Percentiles rank a stretch among this genome's conserved stretches.
These are phyloP conservation scores for Hemicordylus capensis DNA, from an alignment of 2,113 vertebrate species.

Conservation along the genomic window DNA sequence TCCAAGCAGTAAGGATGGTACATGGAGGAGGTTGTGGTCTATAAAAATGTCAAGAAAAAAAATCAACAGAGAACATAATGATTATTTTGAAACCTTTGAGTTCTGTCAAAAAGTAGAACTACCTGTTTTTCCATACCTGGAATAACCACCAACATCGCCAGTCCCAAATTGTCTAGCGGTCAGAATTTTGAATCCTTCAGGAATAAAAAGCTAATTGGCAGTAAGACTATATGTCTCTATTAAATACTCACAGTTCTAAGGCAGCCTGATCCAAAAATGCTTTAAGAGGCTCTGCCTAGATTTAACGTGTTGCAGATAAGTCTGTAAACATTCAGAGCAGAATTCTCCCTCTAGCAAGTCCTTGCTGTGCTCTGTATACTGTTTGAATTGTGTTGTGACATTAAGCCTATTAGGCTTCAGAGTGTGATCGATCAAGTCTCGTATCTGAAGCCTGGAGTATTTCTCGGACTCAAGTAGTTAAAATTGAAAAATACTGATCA, in stretches of 20 bases:
- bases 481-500: slow-evolving; percentile 30
- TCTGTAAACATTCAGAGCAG: neutral
- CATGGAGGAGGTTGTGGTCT: neutral
- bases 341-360: neutral
- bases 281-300: neutral
- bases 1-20: neutral
- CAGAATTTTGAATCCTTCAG: slow-evolving; percentile 29
- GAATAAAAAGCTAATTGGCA: slow-evolving; percentile 36
- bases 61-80: neutral
- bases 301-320: neutral
- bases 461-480: neutral
- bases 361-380: neutral
- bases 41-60: slow-evolving; percentile 14
- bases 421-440: slow-evolving; percentile 14
- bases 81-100: slow-evolving; percentile 52
- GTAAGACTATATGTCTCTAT: slow-evolving; percentile 32
- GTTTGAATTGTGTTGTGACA: slow-evolving; percentile 34
- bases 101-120: slow-evolving; percentile 41
- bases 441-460: neutral
- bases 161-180: slow-evolving; percentile 20
- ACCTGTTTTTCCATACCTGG: slow-evolving; percentile 28
- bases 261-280: neutral
- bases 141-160: slow-evolving; percentile 36
- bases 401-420: slow-evolving; percentile 15
- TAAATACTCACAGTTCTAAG: slow-evolving; percentile 21